These are phyloP conservation scores for Halcyon leucocephala DNA, from an alignment of 2,797 vertebrate genomes.

Conservation along the genomic window DNA sequence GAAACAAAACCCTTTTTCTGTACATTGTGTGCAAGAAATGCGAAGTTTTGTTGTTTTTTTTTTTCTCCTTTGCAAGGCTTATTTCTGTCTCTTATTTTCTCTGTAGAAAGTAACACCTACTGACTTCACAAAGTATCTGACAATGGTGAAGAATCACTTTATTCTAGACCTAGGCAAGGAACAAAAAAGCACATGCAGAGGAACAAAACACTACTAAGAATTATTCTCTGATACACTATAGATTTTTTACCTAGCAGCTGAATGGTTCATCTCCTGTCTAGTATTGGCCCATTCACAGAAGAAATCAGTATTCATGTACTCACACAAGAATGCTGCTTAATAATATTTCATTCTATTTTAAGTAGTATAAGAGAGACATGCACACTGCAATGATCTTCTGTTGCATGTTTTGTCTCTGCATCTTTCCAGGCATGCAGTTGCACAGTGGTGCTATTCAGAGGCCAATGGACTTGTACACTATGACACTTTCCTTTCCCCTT, in stretches of 20 bases:
- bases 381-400: neutral
- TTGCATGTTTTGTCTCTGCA: neutral
- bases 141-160: neutral
- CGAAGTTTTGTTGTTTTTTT: neutral
- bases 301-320: constrained; percentile 33
- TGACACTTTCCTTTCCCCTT: neutral
- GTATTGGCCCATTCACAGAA: neutral
- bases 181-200: neutral
- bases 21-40: neutral
- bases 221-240: constrained; percentile 1
- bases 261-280: neutral
- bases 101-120: neutral
- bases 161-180: neutral
- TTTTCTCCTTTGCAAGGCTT: neutral
- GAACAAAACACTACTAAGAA: constrained; percentile 17
- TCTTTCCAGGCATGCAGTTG: neutral
- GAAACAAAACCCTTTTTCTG: neutral
- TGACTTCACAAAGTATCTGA: neutral
- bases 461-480: neutral
- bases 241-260: constrained; percentile 11
- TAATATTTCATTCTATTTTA: constrained; percentile 28
- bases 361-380: neutral
- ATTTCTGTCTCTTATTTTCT: neutral
- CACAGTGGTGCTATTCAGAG: neutral
- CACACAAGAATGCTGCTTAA: neutral